Conservation (phyloP, 2,888 invertebrate species). For the Argynnis bischoffii region DNA sequence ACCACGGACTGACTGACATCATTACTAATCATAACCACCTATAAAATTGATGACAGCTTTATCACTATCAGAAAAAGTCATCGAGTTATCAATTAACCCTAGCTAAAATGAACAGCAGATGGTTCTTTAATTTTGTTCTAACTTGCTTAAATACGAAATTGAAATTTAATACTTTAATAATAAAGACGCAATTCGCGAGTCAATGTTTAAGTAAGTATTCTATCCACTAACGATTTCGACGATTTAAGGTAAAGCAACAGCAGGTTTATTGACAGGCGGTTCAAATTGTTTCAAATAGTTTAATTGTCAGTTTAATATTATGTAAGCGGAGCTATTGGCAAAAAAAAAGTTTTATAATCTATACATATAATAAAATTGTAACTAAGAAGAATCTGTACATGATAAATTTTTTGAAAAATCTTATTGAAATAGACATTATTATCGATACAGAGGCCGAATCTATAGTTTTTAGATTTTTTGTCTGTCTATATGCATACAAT, state of each 20-base stretch:
- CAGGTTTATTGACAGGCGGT: conserved; percentile 15
- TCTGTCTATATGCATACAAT: too few relatives aligned
- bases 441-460: too few relatives aligned
- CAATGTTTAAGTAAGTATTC: neutral
- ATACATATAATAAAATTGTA: too few relatives aligned
- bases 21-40: neutral
- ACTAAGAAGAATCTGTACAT: too few relatives aligned
- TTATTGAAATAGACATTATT: too few relatives aligned
- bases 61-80: conserved; percentile 3
- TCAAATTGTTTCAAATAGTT: neutral
- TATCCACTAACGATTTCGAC: too few relatives aligned
- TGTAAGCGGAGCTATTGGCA: neutral
- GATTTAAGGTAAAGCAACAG: neutral
- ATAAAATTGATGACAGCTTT: conserved; percentile 5
- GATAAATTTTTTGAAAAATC: too few relatives aligned
- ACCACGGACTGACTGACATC: too few relatives aligned
- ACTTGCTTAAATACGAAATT: neutral
- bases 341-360: too few relatives aligned
- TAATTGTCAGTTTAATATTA: neutral
- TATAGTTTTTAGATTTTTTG: too few relatives aligned
- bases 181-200: neutral
- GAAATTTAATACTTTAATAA: neutral
- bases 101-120: conserved; percentile 11
- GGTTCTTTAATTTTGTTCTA: conserved; percentile 2
- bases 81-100: conserved; percentile 8